Percentiles rank a stretch among this genome's conserved stretches.
phyloP scores from a whole-genome alignment of 2,888 invertebrate species.

The Hipparchia sbordonii region DNA sequence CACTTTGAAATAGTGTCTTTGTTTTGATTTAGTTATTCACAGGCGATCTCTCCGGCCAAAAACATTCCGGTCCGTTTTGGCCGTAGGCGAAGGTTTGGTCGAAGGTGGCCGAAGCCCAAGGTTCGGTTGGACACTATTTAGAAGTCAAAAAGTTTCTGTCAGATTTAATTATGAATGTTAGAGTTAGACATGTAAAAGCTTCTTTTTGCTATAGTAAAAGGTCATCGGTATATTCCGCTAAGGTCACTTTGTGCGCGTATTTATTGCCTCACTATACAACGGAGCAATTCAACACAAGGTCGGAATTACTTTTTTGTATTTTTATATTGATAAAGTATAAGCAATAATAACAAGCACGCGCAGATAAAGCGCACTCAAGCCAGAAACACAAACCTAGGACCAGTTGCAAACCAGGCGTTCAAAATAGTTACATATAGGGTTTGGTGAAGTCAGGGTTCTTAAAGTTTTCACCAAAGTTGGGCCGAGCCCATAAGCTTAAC shows the following conservation, averaged over 20 bases:
- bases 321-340: constrained; percentile 56
- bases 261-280: constrained; percentile 73
- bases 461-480: too few species aligned
- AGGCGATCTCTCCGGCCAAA: too few species aligned
- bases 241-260: constrained; percentile 75
- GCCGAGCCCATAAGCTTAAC: too few species aligned
- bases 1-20: too few species aligned
- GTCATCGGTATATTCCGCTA: constrained; percentile 63
- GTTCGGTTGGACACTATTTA: background rate
- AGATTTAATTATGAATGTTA: background rate
- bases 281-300: constrained; percentile 74
- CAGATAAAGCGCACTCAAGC: background rate
- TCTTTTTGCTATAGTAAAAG: constrained; percentile 50
- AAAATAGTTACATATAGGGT: too few species aligned
- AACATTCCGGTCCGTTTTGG: too few species aligned
- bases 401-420: too few species aligned
- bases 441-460: too few species aligned
- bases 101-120: background rate
- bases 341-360: constrained; percentile 46
- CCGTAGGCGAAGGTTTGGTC: too few species aligned
- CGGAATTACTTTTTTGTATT: constrained; percentile 65
- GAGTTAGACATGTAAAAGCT: constrained; percentile 55
- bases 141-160: background rate
- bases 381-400: background rate
- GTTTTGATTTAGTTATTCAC: too few species aligned